A percentile compares a stretch with the other conserved stretches of the same genome.
phyloP scores from a whole-genome alignment of 2,888 invertebrate species.

The Pollenia griseotomentosa region DNA sequence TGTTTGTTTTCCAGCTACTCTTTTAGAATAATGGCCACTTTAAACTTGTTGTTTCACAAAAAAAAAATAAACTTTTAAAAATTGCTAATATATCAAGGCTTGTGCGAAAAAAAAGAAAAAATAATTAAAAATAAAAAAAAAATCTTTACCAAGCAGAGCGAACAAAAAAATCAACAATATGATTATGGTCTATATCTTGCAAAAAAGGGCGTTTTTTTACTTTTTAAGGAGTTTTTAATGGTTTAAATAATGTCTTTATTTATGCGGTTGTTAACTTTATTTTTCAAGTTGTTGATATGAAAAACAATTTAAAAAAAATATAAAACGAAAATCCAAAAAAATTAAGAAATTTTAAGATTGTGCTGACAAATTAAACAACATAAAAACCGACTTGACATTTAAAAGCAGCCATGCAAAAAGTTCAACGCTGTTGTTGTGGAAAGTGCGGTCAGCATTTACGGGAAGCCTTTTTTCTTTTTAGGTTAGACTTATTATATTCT shows the following conservation, averaged over 20 bases:
- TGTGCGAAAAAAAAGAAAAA: conserved; percentile 23
- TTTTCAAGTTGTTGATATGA: conserved; percentile 34
- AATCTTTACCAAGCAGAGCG: neutral
- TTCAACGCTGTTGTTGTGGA: conserved; percentile 3
- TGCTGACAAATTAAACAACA: conserved; percentile 53
- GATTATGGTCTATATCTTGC: conserved; percentile 24
- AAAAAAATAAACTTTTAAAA: conserved; percentile 57
- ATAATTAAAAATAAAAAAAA: neutral
- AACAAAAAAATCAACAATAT: conserved; percentile 51
- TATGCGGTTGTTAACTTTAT: conserved; percentile 62
- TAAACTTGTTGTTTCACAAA: conserved; percentile 66
- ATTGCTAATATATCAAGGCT: conserved; percentile 63
- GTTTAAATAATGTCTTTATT: conserved; percentile 58
- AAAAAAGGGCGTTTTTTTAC: conserved; percentile 41
- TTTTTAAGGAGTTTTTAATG: conserved; percentile 62
- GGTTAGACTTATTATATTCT: neutral
- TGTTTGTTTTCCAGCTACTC: conserved; percentile 44
- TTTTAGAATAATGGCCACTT: conserved; percentile 66
- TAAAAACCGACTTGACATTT: neutral
- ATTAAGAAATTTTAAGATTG: conserved; percentile 4
- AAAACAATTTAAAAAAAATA: conserved; percentile 12
- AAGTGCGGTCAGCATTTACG: neutral
- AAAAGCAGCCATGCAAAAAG: conserved; percentile 21
- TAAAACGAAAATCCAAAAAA: neutral
- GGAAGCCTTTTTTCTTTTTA: neutral